Conservation (phyloP, 2,888 invertebrate species). For the Blera fallax region DNA sequence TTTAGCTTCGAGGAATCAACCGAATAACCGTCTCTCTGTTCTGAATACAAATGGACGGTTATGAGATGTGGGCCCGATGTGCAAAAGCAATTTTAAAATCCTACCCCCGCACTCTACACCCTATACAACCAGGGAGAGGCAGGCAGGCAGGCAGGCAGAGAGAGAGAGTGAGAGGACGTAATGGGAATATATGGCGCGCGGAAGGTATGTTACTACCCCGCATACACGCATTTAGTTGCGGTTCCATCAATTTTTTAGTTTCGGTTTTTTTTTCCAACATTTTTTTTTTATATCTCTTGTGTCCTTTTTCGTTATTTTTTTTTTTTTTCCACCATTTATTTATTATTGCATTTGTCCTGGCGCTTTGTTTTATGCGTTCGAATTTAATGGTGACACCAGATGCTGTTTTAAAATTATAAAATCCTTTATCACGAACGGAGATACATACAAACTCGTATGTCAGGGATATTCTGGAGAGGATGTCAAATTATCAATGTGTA, state of each 20-base stretch:
- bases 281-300: slow-evolving; percentile 34
- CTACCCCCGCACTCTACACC: slow-evolving; percentile 30
- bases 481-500: slow-evolving; percentile 63
- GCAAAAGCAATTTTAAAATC: slow-evolving; percentile 73
- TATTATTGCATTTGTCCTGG: slow-evolving; percentile 70
- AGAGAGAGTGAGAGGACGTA: slow-evolving; percentile 50
- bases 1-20: slow-evolving; percentile 66
- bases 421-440: slow-evolving; percentile 25
- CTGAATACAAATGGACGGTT: slow-evolving; percentile 76
- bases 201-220: slow-evolving; percentile 71
- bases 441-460: not conserved
- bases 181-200: slow-evolving; percentile 61
- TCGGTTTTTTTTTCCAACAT: slow-evolving; percentile 27
- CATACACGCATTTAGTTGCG: slow-evolving; percentile 73
- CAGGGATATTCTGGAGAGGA: slow-evolving; percentile 28
- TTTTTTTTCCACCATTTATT: slow-evolving; percentile 52
- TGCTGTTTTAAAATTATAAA: slow-evolving; percentile 76
- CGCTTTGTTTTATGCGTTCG: slow-evolving; percentile 74
- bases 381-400: slow-evolving; percentile 76
- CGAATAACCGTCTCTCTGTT: slow-evolving; percentile 72
- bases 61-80: slow-evolving; percentile 74
- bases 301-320: slow-evolving; percentile 35
- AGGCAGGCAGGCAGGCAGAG: no score
- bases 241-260: slow-evolving; percentile 74
- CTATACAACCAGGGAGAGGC: not conserved